These are phyloP conservation scores for Neoniphon sammara DNA, from an alignment of 2,797 vertebrate genomes.

Conservation along the genomic window DNA sequence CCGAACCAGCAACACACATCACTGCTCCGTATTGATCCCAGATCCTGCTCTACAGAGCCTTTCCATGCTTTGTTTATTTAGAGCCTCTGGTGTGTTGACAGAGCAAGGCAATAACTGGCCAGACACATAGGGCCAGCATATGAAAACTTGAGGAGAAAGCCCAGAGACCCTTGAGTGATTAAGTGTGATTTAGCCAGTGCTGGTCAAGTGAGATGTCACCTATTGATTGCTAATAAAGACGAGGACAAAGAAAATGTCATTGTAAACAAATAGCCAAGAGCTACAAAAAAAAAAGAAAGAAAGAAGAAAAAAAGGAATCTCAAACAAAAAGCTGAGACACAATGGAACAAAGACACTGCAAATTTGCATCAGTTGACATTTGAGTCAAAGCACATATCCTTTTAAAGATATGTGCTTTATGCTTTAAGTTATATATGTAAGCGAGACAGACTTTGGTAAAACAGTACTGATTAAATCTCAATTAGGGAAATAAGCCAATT, in stretches of 20 bases:
- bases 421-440: background rate
- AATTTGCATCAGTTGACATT: background rate
- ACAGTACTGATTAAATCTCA: slow-evolving; percentile 32
- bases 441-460: background rate
- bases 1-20: slow-evolving; percentile 55
- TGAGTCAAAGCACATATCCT: background rate
- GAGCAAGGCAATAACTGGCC: slow-evolving; percentile 57
- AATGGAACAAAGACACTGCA: background rate
- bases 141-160: slow-evolving; percentile 39
- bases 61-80: slow-evolving; percentile 65
- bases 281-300: background rate
- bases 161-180: slow-evolving; percentile 40
- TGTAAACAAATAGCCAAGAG: background rate
- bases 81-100: slow-evolving; percentile 59
- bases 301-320: background rate
- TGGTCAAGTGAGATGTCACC: slow-evolving; percentile 22
- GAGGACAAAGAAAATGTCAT: background rate
- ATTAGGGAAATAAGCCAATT: slow-evolving; percentile 32
- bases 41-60: slow-evolving; percentile 47
- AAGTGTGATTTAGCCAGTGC: slow-evolving; percentile 36
- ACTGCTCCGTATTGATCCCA: slow-evolving; percentile 58
- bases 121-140: slow-evolving; percentile 37
- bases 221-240: slow-evolving; percentile 28
- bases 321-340: background rate
- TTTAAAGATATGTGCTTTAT: too few relatives aligned